Base-by-base conservation (phyloP, 2,888 invertebrate genomes). In the Hirtodrosophila alboralis region DNA sequence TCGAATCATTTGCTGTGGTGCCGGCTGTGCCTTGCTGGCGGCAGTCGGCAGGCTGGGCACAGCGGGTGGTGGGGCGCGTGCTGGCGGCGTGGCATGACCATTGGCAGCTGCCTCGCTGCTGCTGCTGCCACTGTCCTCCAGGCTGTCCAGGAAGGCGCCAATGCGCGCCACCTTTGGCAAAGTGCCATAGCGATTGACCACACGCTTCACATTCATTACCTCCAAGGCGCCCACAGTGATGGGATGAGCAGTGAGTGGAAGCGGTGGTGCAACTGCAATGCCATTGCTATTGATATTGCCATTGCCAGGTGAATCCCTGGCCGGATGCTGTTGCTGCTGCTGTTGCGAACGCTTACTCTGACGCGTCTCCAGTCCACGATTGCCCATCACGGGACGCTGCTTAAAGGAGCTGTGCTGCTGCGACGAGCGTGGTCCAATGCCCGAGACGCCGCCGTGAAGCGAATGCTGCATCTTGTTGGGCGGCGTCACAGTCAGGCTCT, bases 151-250 rank as follows among this genome's bases (percentile, higher is more conserved):
- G 91, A 97, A 99, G 4, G 98, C 98, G 23, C 98, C 98, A 80
- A 99, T 98, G 71, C 98, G 93, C 7, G 97, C 97, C 40, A 96
- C 98, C 91, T 98, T 99, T 0, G 99, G 99, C 86, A 99, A 92
- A 7, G 99, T 99, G 12, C 99, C 99, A 90, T 98, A 98, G 18
- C 98, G 93, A 91, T 97, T 98, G 72, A 97, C 97, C 37, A 97
- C 97, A 74, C 97, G 94, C 87, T 97, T 96, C 45, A 98, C 98
- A 91, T 98, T 98, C 91, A 97, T 96, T 71, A 97, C 97, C 91
- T 98, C 98, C 76, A 98, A 92, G 14, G 98, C 97, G 48, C 97
- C 98, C 65, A 98, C 96, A 83, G 96, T 95, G 26, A 96, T 94
- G 79, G 92, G 93, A 61, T 90, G 88, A 2, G 79, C 76, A 0